Base-by-base conservation (phyloP, 2,888 invertebrate species). In the Clivina fossor region DNA sequence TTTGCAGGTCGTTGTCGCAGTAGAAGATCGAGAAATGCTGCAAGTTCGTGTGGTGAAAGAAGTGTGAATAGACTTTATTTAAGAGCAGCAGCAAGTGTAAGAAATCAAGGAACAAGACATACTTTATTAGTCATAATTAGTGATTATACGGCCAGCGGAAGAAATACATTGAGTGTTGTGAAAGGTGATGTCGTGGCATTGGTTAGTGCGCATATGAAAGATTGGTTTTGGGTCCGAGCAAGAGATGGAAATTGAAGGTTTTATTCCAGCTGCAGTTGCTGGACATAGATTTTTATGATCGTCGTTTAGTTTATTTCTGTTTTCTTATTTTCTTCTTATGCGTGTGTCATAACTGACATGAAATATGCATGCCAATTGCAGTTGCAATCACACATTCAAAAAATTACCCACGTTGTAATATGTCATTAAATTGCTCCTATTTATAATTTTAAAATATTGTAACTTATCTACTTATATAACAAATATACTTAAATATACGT, bases 231-330 rank as follows among this genome's bases (percentile, higher is more conserved):
- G 73, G 84, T 90, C 33, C 78, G 79, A 66, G 83, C 83, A 62
- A 80, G 80, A 59, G 84, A 85, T 62, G 88, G 88, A 0, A n/a
- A 76, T 74, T 58, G 84, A 86, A 65, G 89, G 89, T 33, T 88
- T 86, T 64, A 89, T 90, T 63, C 90, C 90, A 0, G 86, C 89
- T 5, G 83, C 79, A 40, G 80, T 88, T 13, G 88, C 88, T 38
- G 89, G 88, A 2, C 84, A 89, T 71, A 88, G 89, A 13, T 89
- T 86, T 69, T 79, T 89, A 68, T 88, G 76, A n/a, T n/a, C n/a
- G n/a, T n/a, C n/a, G n/a, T n/a, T n/a, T n/a, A n/a, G n/a, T n/a
- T n/a, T n/a, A n/a, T n/a, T n/a, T n/a, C n/a, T n/a, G n/a, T n/a
- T n/a, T n/a, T n/a, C n/a, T n/a, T n/a, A n/a, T n/a, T n/a, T n/a